phyloP scores from a whole-genome alignment of 37 sponge, comb jelly and placozoan species.

The Theonella swinhoei region DNA sequence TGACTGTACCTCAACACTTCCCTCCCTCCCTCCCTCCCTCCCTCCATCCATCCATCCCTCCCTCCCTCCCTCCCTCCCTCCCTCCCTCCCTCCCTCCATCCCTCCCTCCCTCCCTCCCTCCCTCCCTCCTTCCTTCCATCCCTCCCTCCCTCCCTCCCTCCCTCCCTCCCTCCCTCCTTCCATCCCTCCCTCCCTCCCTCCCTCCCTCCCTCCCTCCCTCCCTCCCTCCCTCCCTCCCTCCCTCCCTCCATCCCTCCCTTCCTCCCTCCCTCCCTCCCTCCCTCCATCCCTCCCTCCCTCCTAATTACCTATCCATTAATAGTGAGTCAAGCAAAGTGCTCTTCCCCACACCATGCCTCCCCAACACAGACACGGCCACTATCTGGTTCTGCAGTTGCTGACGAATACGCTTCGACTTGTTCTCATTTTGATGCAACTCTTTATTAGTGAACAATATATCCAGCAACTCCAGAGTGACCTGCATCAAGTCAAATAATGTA shows the following conservation, averaged over 20 bases:
- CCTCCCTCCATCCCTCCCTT: background rate
- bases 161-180: too few relatives aligned
- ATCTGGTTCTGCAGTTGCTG: background rate
- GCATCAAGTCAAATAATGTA: too few relatives aligned
- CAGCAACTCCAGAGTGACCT: background rate
- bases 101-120: too few relatives aligned
- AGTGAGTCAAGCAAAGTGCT: background rate
- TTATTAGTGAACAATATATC: background rate
- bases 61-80: too few relatives aligned
- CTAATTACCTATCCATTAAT: background rate
- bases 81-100: too few relatives aligned
- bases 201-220: too few relatives aligned
- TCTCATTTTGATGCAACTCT: background rate
- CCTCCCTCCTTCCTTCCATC: too few relatives aligned
- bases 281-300: background rate
- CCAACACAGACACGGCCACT: background rate
- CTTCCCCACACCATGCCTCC: background rate
- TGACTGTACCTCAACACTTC: too few relatives aligned
- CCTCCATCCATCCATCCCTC: too few relatives aligned
- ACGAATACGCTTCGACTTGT: background rate
- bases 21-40: too few relatives aligned
- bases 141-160: too few relatives aligned
- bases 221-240: background rate
- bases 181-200: too few relatives aligned
- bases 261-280: constrained; percentile 7